Percentiles rank a stretch among this genome's conserved stretches.
These are phyloP conservation scores for Lerista edwardsae DNA, from an alignment of 2,797 vertebrate species.

Conservation along the genomic window DNA sequence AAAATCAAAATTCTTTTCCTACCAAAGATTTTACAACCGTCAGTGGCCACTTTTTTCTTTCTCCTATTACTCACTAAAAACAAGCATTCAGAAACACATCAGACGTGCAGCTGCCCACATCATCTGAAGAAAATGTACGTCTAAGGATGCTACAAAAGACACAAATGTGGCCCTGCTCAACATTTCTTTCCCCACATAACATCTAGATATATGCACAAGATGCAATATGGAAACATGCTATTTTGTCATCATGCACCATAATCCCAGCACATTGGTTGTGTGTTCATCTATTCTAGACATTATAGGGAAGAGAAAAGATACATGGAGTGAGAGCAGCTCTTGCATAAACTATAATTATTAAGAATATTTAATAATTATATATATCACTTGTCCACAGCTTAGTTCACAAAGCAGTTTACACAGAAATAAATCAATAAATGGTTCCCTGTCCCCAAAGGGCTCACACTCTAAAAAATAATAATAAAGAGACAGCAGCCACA, in stretches of 20 bases:
- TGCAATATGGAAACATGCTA: background rate
- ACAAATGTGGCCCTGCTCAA: conserved; percentile 1
- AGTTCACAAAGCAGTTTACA: no score
- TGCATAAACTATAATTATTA: background rate
- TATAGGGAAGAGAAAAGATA: background rate
- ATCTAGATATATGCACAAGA: background rate
- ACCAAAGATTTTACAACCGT: conserved; percentile 43
- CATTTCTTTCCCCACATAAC: background rate
- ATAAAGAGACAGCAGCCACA: no score
- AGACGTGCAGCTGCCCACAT: conserved; percentile 59
- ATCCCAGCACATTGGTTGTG: background rate
- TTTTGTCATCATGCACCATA: background rate
- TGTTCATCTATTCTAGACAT: background rate
- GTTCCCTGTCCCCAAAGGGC: no score
- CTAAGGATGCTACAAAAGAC: background rate
- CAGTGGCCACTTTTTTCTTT: conserved; percentile 36
- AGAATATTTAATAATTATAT: no score
- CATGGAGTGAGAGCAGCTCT: background rate
- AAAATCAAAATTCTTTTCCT: conserved; percentile 54
- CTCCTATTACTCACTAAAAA: background rate
- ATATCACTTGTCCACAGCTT: no score
- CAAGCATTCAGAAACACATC: conserved; percentile 13
- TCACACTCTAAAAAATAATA: no score
- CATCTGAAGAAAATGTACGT: conserved; percentile 51
- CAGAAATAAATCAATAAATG: no score